These are phyloP conservation scores for Porphyrio hochstetteri DNA, from an alignment of 2,113 vertebrate genomes.

Conservation along the genomic window DNA sequence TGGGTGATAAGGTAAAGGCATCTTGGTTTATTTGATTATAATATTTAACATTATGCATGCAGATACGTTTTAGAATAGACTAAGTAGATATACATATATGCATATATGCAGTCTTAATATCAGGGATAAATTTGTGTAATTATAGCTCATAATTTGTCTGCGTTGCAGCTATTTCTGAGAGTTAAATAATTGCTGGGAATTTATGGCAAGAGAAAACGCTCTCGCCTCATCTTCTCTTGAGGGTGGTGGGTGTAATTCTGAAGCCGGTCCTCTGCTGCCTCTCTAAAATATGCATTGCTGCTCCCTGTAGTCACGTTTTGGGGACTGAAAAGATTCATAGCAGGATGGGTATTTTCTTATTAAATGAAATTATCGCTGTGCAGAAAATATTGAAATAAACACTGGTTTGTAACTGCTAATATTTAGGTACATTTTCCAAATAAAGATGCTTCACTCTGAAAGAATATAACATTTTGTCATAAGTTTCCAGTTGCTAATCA, in stretches of 20 bases:
- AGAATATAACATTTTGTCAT: not conserved
- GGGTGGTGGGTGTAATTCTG: slow-evolving; percentile 46
- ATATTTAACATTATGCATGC: not conserved
- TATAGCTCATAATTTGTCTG: slow-evolving; percentile 29
- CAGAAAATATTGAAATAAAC: not conserved
- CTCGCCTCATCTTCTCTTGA: not conserved
- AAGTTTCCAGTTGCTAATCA: not conserved
- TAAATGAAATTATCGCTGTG: not conserved
- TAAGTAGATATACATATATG: not conserved
- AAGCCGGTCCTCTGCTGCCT: slow-evolving; percentile 35
- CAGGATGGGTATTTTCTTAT: not conserved
- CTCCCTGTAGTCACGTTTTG: not conserved
- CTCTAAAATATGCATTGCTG: slow-evolving; percentile 31
- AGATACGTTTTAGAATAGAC: not conserved
- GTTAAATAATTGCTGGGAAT: slow-evolving; percentile 60
- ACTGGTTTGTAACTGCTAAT: not conserved
- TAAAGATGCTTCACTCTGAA: not conserved
- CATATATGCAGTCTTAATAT: slow-evolving; percentile 3
- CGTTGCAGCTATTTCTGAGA: slow-evolving; percentile 37
- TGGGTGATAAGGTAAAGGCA: not conserved
- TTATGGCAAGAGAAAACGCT: slow-evolving; percentile 1
- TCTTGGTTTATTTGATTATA: not conserved
- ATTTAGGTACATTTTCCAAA: not conserved
- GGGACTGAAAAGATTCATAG: not conserved
- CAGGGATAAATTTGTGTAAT: not conserved